These are phyloP conservation scores for Lonchura striata DNA, from an alignment of 2,113 vertebrate species.

Conservation along the genomic window DNA sequence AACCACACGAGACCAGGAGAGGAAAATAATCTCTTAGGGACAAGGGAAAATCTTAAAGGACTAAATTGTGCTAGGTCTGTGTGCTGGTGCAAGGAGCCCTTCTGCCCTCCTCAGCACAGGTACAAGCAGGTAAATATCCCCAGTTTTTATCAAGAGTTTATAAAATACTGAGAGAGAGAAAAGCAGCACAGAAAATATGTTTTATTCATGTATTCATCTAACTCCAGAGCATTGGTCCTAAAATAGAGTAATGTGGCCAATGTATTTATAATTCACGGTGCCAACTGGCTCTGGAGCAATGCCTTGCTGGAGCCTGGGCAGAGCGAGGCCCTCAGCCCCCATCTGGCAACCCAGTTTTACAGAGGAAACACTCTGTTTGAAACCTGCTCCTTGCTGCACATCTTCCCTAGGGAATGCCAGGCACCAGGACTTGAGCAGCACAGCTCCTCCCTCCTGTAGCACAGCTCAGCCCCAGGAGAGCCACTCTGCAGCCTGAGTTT, in stretches of 20 bases:
- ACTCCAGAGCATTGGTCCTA: not conserved
- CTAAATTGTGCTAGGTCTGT: not conserved
- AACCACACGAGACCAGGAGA: not conserved
- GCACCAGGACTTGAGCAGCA: not conserved
- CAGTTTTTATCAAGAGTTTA: not conserved
- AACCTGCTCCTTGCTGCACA: not conserved
- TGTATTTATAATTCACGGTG: not conserved
- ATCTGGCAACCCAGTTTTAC: not conserved
- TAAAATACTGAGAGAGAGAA: not conserved
- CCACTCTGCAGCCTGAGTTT: not conserved
- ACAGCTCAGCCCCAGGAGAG: slow-evolving; percentile 13
- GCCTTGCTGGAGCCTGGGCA: slow-evolving; percentile 11
- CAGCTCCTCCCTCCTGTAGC: not conserved
- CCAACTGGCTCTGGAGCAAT: not conserved
- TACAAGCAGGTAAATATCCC: not conserved
- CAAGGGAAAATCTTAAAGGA: not conserved
- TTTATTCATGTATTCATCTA: slow-evolving; percentile 17
- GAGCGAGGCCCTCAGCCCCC: not conserved
- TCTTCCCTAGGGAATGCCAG: not conserved
- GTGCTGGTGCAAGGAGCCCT: not conserved
- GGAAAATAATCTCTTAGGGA: slow-evolving; percentile 19
- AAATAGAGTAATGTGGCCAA: not conserved
- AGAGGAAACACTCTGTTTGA: not conserved
- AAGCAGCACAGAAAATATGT: not conserved
- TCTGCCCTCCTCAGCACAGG: not conserved